Conservation (phyloP, 2,113 vertebrate genomes). For the Sturnira hondurensis region DNA sequence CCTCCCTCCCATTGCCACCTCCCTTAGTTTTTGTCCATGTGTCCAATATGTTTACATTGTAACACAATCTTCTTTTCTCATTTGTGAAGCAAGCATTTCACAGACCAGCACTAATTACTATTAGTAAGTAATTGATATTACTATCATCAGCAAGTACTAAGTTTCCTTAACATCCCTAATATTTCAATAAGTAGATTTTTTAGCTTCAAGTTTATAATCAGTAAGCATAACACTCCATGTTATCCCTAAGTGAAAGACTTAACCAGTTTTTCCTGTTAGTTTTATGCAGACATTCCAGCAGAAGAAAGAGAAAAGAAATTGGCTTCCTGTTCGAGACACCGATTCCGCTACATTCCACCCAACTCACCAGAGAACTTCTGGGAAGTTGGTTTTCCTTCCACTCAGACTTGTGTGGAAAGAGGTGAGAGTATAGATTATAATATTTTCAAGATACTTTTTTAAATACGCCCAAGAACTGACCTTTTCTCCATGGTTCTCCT, state of each 20-base stretch:
- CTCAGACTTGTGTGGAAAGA: slow-evolving; percentile 94
- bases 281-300: slow-evolving; percentile 92
- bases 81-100: neutral
- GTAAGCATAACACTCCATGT: neutral
- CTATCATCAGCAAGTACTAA: neutral
- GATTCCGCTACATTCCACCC: slow-evolving; percentile 92
- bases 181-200: neutral
- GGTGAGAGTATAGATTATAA: slow-evolving; percentile 79
- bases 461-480: neutral
- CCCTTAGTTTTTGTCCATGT: too few species aligned
- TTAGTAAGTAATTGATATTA: neutral
- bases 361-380: slow-evolving; percentile 97
- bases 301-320: slow-evolving; percentile 92
- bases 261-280: slow-evolving; percentile 80
- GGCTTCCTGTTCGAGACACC: slow-evolving; percentile 92
- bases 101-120: neutral
- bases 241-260: slow-evolving; percentile 25
- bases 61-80: neutral
- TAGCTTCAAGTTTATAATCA: slow-evolving; percentile 22
- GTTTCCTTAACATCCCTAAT: neutral
- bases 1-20: too few species aligned
- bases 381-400: slow-evolving; percentile 98
- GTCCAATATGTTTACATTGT: neutral
- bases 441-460: neutral
- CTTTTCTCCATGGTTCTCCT: neutral